These are phyloP conservation scores for Fistularia commersonii DNA, from an alignment of 2,797 vertebrate genomes.

Conservation along the genomic window DNA sequence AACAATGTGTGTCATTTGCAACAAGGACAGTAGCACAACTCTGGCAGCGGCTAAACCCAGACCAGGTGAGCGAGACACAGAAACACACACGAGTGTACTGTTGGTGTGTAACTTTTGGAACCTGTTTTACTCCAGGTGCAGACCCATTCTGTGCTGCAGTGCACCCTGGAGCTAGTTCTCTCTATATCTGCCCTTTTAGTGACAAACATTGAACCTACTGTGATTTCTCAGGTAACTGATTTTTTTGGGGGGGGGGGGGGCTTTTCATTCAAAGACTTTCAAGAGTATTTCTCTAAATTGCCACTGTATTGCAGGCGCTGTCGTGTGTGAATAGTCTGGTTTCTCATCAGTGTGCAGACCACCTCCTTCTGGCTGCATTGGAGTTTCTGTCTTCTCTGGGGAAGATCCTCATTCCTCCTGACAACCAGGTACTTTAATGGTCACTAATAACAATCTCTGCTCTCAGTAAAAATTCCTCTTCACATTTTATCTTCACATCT, in stretches of 20 bases:
- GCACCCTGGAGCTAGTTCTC: conserved; percentile 79
- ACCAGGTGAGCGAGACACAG: conserved; percentile 75
- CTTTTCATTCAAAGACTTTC: neutral
- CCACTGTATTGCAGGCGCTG: conserved; percentile 72
- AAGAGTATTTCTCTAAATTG: neutral
- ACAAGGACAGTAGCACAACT: conserved; percentile 71
- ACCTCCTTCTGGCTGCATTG: conserved; percentile 76
- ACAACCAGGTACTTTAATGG: conserved; percentile 77
- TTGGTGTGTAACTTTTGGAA: neutral
- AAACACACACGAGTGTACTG: neutral
- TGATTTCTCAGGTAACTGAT: conserved; percentile 81
- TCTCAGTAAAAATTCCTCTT: no score
- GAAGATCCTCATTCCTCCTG: conserved; percentile 78
- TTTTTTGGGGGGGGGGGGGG: neutral
- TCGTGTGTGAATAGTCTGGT: conserved; percentile 76
- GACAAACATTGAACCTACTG: conserved; percentile 73
- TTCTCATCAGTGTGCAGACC: conserved; percentile 72
- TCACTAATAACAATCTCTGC: neutral
- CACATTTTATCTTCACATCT: no score
- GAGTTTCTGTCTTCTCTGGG: conserved; percentile 85
- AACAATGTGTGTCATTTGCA: conserved; percentile 55
- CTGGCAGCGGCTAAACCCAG: conserved; percentile 75
- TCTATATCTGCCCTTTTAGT: conserved; percentile 77
- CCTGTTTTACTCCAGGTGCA: conserved; percentile 68
- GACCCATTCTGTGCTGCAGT: conserved; percentile 73